These are phyloP conservation scores for honey bee (Apis mellifera) DNA, from an alignment of 1,140 invertebrate species.

Conservation along the genomic window DNA sequence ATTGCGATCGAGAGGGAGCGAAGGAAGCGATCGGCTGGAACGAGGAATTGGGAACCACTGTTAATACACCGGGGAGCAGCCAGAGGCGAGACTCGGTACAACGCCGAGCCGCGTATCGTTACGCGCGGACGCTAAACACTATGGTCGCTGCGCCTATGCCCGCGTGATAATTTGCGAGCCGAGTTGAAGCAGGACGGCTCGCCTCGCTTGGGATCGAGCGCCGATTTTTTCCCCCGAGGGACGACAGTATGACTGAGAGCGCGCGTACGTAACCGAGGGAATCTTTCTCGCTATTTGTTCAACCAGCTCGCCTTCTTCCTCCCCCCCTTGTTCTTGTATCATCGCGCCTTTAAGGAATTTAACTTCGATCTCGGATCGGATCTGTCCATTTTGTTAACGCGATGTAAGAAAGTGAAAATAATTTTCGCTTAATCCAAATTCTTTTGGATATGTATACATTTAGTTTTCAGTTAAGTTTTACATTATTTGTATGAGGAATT, in stretches of 20 bases:
- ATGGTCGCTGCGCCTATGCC: slow-evolving; percentile 38
- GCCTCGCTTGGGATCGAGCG: neutral
- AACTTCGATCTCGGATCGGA: too few species aligned
- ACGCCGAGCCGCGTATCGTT: slow-evolving; percentile 24
- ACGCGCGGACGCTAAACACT: slow-evolving; percentile 38
- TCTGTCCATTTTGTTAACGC: too few species aligned
- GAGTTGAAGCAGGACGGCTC: slow-evolving; percentile 1
- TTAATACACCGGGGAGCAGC: slow-evolving; percentile 39
- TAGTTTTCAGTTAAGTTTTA: too few species aligned
- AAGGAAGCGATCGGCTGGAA: too few species aligned
- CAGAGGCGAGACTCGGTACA: slow-evolving; percentile 44
- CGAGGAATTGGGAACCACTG: slow-evolving; percentile 63
- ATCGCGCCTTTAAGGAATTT: too few species aligned
- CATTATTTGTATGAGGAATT: too few species aligned
- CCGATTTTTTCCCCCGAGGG: neutral
- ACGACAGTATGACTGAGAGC: slow-evolving; percentile 5
- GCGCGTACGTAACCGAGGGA: neutral
- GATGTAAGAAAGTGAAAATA: too few species aligned
- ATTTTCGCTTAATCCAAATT: too few species aligned
- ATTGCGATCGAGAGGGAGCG: slow-evolving; percentile 27
- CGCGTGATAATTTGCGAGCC: slow-evolving; percentile 57
- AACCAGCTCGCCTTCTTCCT: too few species aligned
- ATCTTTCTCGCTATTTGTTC: slow-evolving; percentile 11
- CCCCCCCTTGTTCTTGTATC: too few species aligned
- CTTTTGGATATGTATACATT: too few species aligned